Percentiles rank a stretch among this genome's conserved stretches.
Conservation (phyloP, 2,888 invertebrate species). For the Sericinus montela region DNA sequence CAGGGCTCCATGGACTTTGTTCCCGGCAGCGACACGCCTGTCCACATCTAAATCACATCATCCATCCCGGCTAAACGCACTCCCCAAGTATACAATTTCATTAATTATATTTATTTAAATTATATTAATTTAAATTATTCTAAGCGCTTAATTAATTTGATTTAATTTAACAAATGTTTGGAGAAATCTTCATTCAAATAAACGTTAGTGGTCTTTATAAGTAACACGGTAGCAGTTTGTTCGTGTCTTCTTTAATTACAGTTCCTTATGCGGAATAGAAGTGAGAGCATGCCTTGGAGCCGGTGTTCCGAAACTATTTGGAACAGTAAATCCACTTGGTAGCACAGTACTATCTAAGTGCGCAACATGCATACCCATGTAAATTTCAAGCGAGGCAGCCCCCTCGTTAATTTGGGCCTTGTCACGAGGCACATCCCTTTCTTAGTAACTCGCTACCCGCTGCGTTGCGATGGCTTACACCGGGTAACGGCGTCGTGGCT, state of each 20-base stretch:
- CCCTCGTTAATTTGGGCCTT: slow-evolving; percentile 69
- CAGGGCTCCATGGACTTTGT: no score
- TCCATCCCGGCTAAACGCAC: no score
- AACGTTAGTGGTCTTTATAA: slow-evolving; percentile 31
- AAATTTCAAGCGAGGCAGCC: slow-evolving; percentile 57
- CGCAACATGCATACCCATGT: slow-evolving; percentile 73
- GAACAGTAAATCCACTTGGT: slow-evolving; percentile 61
- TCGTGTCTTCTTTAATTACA: slow-evolving; percentile 63
- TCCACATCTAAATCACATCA: no score
- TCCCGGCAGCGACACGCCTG: no score
- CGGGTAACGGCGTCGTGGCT: slow-evolving; percentile 43
- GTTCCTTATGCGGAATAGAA: slow-evolving; percentile 40
- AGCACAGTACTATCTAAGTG: slow-evolving; percentile 55
- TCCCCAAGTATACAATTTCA: no score
- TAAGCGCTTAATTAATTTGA: slow-evolving; percentile 25
- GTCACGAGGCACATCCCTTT: slow-evolving; percentile 72
- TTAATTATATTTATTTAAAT: no score
- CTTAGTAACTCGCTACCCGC: slow-evolving; percentile 51
- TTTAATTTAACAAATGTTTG: slow-evolving; percentile 25
- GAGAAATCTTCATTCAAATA: slow-evolving; percentile 30
- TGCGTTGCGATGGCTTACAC: slow-evolving; percentile 31
- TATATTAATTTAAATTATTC: no score
- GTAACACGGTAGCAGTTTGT: slow-evolving; percentile 43
- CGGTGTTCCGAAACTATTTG: slow-evolving; percentile 64
- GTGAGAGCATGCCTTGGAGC: slow-evolving; percentile 31